Evolutionary conservation across 2,888 invertebrate genomes (phyloP), one percentile per base, ranked within the genome.

Genomic region (Phlogophora meticulosa): DNA sequence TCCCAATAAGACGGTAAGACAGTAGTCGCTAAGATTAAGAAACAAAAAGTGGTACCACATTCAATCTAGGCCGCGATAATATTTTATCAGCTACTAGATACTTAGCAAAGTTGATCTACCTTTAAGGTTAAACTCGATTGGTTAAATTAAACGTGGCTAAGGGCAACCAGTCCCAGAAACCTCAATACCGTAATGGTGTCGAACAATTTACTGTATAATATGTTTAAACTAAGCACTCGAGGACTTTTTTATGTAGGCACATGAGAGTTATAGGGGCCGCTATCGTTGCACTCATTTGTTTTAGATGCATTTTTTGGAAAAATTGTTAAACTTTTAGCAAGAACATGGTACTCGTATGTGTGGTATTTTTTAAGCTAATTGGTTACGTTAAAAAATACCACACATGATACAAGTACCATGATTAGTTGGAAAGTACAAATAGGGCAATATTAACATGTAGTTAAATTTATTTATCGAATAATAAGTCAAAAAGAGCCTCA

Each of bases 131-230:
- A 38, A 46, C 60, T 61, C 13, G 43, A 36, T 42, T 51, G 36
- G 59, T 48, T 72, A 72, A 80, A 61, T 72, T 72, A 76, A 65
- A 68, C 69, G 56, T 64, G 72, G 73, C 70, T 87, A 87, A 90
- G 88, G 89, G 84, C 85, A 82, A 86, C 89, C 82, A 62, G 89
- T 88, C 76, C 84, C 77, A 89, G 83, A 87, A 85, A 89, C 88
- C 87, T 88, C 81, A 84, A 85, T 88, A 81, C 40, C 51, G 20
- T 46, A 70, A 76, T 57, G 42, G 42, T 48, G 76, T 70, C 60
- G 22, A 64, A 67, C 59, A 73, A 62, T 62, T 61, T 49, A 78
- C 60, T 15, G 61, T 38, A 63, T 60, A 20, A 36, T 60, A 69
- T 48, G 36, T 75, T 69, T 68, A 71, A 68, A 64, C 46, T 48